Conservation (phyloP, 2,888 invertebrate genomes). For the Cepaea hortensis region DNA sequence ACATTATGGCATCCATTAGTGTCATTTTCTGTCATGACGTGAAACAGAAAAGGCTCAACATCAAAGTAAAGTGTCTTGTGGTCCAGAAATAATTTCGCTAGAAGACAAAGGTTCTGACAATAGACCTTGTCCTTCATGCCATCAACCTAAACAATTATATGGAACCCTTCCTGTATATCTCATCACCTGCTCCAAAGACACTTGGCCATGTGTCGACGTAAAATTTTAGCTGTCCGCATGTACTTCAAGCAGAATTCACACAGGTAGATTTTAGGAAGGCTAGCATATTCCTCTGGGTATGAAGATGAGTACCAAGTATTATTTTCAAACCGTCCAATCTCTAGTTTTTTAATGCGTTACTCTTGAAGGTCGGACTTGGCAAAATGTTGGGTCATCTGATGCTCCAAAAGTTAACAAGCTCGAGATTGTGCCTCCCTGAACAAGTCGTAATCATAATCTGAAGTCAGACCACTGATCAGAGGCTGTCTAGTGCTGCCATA, state of each 20-base stretch:
- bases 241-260: constrained; percentile 97
- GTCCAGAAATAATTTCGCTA: constrained; percentile 98
- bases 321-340: constrained; percentile 97
- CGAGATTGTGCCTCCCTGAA: constrained; percentile 94
- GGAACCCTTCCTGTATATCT: constrained; percentile 90
- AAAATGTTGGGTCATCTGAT: constrained; percentile 84
- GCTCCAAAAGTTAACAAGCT: constrained; percentile 92
- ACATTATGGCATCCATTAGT: constrained; percentile 88
- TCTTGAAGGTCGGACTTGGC: constrained; percentile 78
- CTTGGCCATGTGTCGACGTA: constrained; percentile 89
- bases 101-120: constrained; percentile 96
- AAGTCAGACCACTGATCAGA: constrained; percentile 72
- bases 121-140: constrained; percentile 97
- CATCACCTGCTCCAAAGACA: constrained; percentile 97
- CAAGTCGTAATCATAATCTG: constrained; percentile 91
- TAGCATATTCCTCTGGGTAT: constrained; percentile 94
- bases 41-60: constrained; percentile 98
- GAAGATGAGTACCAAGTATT: constrained; percentile 86
- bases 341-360: constrained; percentile 86
- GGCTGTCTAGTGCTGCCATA: constrained; percentile 71
- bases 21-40: constrained; percentile 96
- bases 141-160: constrained; percentile 96
- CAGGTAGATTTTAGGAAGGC: constrained; percentile 92
- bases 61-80: constrained; percentile 99
- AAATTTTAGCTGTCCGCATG: constrained; percentile 90